Conservation (phyloP, 2,797 vertebrate species). For the Odontamblyopus lacepedii region DNA sequence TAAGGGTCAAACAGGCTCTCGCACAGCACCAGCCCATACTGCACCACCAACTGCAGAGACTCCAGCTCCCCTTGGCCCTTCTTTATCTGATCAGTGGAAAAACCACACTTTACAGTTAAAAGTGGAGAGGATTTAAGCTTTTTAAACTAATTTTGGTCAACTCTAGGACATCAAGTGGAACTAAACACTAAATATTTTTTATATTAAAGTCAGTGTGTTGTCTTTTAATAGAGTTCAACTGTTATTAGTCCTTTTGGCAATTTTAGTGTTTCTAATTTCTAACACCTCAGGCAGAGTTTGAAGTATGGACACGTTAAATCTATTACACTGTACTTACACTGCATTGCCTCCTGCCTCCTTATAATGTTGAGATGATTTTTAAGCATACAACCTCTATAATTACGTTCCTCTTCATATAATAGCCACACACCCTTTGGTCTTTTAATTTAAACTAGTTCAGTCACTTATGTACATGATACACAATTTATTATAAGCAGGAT, state of each 20-base stretch:
- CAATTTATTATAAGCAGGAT: conserved; percentile 16
- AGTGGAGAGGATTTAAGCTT: neutral
- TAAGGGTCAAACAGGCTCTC: conserved; percentile 96
- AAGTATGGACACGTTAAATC: too few species aligned
- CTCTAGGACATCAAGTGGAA: neutral
- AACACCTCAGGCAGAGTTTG: too few species aligned
- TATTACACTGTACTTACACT: neutral
- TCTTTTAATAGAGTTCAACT: too few species aligned
- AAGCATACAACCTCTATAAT: conserved; percentile 15
- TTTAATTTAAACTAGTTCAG: conserved; percentile 56
- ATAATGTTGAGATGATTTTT: conserved; percentile 9
- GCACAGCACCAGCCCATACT: conserved; percentile 87
- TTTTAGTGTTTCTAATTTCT: too few species aligned
- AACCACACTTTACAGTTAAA: conserved; percentile 10
- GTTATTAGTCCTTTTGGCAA: too few species aligned
- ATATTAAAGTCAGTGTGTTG: too few species aligned
- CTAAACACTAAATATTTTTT: too few species aligned
- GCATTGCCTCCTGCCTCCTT: neutral
- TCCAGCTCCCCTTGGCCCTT: conserved; percentile 52
- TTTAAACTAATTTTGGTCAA: neutral
- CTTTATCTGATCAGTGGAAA: conserved; percentile 78
- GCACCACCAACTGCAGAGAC: conserved; percentile 77
- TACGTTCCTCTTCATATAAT: conserved; percentile 34
- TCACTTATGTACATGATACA: conserved; percentile 26
- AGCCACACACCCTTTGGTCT: conserved; percentile 41